Conservation (phyloP, 2,888 invertebrate genomes). For the Biston stratarius region DNA sequence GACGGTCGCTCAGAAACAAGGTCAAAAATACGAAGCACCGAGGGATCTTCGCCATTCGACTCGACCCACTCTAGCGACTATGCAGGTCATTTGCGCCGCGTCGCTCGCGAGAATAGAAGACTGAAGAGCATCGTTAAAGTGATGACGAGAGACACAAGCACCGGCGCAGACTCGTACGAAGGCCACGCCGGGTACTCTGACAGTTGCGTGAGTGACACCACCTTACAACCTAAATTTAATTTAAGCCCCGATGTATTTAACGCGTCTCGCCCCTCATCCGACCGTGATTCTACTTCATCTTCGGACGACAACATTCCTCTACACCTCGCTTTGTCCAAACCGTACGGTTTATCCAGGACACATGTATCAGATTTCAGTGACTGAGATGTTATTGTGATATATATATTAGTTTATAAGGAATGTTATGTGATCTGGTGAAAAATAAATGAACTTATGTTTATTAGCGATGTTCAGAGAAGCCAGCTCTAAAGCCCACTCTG, state of each 20-base stretch:
- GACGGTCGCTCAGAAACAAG: neutral
- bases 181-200: neutral
- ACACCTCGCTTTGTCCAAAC: slow-evolving; percentile 52
- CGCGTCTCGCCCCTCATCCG: neutral
- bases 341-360: slow-evolving; percentile 1
- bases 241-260: too few species aligned
- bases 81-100: slow-evolving; percentile 48
- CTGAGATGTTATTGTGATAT: slow-evolving; percentile 48
- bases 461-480: slow-evolving; percentile 1
- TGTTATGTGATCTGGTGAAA: neutral
- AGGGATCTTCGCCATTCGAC: neutral
- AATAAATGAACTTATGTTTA: neutral
- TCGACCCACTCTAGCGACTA: neutral
- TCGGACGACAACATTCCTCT: slow-evolving; percentile 75
- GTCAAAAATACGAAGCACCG: too few species aligned
- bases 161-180: neutral
- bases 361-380: slow-evolving; percentile 13
- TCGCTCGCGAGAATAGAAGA: slow-evolving; percentile 69
- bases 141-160: slow-evolving; percentile 49
- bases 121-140: slow-evolving; percentile 78
- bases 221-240: neutral
- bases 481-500: neutral
- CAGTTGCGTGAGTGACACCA: neutral
- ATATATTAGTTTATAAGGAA: slow-evolving; percentile 2
- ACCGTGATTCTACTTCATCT: slow-evolving; percentile 52